These are phyloP conservation scores for Drosophila simulans DNA, from an alignment of 1,140 invertebrate species.

Conservation along the genomic window DNA sequence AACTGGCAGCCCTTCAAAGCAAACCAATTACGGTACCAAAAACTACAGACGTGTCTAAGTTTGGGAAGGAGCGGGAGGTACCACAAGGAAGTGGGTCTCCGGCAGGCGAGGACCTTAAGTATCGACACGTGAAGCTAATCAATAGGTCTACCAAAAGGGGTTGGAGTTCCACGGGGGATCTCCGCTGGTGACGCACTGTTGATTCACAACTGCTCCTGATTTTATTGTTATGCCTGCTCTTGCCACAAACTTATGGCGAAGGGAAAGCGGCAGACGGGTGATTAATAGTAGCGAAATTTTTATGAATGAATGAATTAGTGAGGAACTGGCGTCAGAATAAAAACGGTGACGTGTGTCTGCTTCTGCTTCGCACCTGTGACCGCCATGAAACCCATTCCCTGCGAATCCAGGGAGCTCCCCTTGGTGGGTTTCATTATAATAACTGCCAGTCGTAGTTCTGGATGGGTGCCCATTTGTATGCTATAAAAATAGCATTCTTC, in stretches of 20 bases:
- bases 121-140: conserved; percentile 77
- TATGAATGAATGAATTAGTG: conserved; percentile 76
- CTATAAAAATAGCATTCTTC: conserved; percentile 65
- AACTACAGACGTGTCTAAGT: conserved; percentile 64
- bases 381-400: conserved; percentile 21
- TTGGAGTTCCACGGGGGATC: not conserved
- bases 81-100: not conserved
- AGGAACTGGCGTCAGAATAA: conserved; percentile 54
- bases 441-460: conserved; percentile 36
- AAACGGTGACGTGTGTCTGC: conserved; percentile 61
- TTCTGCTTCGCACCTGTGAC: conserved; percentile 54
- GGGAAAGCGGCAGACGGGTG: conserved; percentile 23
- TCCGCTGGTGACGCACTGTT: conserved; percentile 72
- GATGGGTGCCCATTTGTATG: conserved; percentile 59
- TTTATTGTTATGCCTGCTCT: conserved; percentile 61
- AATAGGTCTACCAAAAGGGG: conserved; percentile 43
- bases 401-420: not conserved
- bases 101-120: conserved; percentile 28
- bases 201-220: conserved; percentile 70
- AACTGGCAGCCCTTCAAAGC: not conserved
- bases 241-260: conserved; percentile 11
- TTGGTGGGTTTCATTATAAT: conserved; percentile 58
- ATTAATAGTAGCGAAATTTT: conserved; percentile 74
- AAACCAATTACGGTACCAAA: conserved; percentile 41
- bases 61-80: conserved; percentile 3